Evolutionary conservation across 2,113 vertebrate species (phyloP).

Genomic region (Mesoclemmys tuberculata): DNA sequence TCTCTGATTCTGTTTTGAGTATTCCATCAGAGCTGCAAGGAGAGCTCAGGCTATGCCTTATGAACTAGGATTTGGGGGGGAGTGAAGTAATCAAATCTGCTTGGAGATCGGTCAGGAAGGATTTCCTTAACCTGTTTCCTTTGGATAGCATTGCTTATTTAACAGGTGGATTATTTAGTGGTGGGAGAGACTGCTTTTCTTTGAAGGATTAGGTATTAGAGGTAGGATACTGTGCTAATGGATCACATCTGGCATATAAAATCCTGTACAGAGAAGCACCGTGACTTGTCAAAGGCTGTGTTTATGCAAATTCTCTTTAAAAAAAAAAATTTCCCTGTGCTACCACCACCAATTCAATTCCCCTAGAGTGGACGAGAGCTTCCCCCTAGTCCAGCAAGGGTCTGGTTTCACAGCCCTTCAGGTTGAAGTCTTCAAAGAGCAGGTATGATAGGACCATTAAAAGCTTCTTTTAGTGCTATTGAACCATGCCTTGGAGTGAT

Average conservation of each 20-base stretch:
- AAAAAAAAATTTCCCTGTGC: neutral
- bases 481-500: neutral
- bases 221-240: neutral
- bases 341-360: neutral
- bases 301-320: neutral
- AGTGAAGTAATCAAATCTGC: neutral
- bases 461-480: neutral
- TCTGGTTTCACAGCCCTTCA: neutral
- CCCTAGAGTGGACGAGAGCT: neutral
- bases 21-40: too few species aligned
- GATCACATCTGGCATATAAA: neutral
- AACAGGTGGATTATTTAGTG: accelerated
- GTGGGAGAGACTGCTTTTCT: neutral
- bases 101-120: neutral
- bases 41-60: accelerated
- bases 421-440: neutral
- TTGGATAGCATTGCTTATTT: accelerated
- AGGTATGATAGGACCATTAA: neutral
- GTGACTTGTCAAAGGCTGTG: neutral
- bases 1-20: neutral
- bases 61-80: accelerated
- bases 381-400: neutral
- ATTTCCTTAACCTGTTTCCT: neutral
- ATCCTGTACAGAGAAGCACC: accelerated
- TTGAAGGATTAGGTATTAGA: accelerated